Evolutionary conservation across 2,797 vertebrate genomes (phyloP).

Genomic region (Pampus argenteus): DNA sequence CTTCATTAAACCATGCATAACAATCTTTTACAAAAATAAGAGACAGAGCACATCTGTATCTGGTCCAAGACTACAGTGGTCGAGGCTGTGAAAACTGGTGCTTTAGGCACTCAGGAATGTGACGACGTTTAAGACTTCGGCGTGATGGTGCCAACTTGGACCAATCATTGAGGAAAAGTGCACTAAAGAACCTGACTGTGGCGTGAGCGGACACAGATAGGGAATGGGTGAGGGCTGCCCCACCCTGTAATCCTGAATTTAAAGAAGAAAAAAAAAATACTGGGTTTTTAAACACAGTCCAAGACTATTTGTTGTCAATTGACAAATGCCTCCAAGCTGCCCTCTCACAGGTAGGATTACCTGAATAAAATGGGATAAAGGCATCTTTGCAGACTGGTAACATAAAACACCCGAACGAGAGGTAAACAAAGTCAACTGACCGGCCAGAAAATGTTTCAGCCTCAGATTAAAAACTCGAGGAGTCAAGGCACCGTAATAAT

Average conservation of each 20-base stretch:
- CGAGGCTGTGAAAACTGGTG: slow-evolving; percentile 65
- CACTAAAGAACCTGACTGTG: slow-evolving; percentile 68
- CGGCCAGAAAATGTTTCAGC: slow-evolving; percentile 47
- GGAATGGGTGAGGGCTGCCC: slow-evolving; percentile 22
- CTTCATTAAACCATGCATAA: slow-evolving; percentile 75
- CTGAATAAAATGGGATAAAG: slow-evolving; percentile 61
- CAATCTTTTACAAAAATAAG: slow-evolving; percentile 80
- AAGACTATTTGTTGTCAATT: slow-evolving; percentile 41
- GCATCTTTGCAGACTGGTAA: slow-evolving; percentile 60
- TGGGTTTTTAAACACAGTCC: slow-evolving; percentile 47
- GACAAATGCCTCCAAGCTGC: slow-evolving; percentile 64
- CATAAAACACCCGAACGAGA: slow-evolving; percentile 61
- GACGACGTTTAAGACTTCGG: slow-evolving; percentile 80
- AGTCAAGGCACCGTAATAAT: slow-evolving; percentile 78
- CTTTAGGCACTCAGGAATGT: slow-evolving; percentile 77
- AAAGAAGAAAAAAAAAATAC: slow-evolving; percentile 21
- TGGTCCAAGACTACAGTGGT: slow-evolving; percentile 72
- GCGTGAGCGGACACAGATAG: slow-evolving; percentile 46
- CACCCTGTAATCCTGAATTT: slow-evolving; percentile 57
- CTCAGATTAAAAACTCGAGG: slow-evolving; percentile 53
- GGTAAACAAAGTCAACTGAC: slow-evolving; percentile 70
- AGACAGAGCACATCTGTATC: slow-evolving; percentile 66
- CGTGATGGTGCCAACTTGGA: slow-evolving; percentile 63
- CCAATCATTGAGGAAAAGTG: slow-evolving; percentile 72
- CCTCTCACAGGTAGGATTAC: slow-evolving; percentile 63